Evolutionary conservation across 2,888 invertebrate genomes (phyloP).

Genomic region (Serripes groenlandicus): DNA sequence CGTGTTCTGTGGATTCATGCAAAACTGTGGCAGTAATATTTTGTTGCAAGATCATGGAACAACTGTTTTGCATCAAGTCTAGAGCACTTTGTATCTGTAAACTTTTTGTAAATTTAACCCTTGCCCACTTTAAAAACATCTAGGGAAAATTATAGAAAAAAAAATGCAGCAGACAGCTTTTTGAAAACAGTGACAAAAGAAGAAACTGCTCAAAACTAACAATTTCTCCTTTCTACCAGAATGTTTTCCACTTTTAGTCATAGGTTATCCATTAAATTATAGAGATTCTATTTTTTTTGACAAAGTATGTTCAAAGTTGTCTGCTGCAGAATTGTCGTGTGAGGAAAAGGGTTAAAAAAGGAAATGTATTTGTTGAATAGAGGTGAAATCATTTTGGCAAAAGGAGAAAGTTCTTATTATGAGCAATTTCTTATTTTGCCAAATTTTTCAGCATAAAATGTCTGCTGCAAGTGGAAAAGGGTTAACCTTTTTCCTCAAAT

Average conservation of each 20-base stretch:
- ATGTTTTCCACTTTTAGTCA: neutral
- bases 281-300: neutral
- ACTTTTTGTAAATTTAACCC: neutral
- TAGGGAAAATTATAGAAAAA: no score
- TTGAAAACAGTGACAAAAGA: neutral
- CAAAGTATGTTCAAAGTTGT: neutral
- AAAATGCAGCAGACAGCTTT: no score
- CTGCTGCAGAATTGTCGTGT: neutral
- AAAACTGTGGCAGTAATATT: no score
- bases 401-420: neutral
- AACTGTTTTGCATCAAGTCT: no score
- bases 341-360: neutral
- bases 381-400: neutral
- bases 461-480: no score
- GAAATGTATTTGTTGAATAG: no score
- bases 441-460: neutral
- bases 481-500: no score
- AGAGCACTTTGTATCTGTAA: neutral
- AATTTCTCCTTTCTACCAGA: neutral
- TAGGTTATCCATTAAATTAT: neutral
- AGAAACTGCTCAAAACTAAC: neutral
- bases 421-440: neutral
- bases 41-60: no score
- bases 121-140: neutral
- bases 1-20: no score